Percentiles rank a stretch among this genome's conserved stretches.
Evolutionary conservation across 2,888 invertebrate genomes (phyloP).

Genomic region (Agriopis aurantiaria): DNA sequence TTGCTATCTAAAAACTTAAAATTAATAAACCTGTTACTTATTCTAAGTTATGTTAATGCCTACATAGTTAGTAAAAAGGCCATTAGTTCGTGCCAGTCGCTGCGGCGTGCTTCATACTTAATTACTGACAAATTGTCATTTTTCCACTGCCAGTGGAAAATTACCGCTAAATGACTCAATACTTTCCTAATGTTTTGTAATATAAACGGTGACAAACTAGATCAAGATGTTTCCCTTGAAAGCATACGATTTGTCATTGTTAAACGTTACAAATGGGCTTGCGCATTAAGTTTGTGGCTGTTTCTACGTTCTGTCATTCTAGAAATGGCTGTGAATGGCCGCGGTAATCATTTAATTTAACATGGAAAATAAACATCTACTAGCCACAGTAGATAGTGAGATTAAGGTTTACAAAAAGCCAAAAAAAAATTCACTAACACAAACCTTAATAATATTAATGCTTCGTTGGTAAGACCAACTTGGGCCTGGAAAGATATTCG

Average conservation of each 20-base stretch:
- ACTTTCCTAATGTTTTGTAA: conserved; percentile 44
- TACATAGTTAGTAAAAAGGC: neutral
- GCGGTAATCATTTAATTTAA: neutral
- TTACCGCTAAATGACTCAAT: conserved; percentile 33
- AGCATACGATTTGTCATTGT: neutral
- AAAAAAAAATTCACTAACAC: neutral
- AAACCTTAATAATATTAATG: no score
- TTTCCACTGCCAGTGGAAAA: conserved; percentile 64
- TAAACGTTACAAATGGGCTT: neutral
- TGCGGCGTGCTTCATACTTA: conserved; percentile 5
- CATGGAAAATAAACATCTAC: no score
- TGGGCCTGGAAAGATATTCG: no score
- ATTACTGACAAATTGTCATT: conserved; percentile 64
- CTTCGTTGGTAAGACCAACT: no score
- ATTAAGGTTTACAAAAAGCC: no score
- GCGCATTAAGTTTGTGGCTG: conserved; percentile 2
- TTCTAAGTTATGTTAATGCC: conserved; percentile 9
- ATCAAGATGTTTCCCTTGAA: conserved; percentile 6
- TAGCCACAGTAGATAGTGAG: no score
- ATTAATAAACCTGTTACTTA: neutral
- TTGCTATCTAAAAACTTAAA: neutral
- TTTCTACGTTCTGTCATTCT: neutral
- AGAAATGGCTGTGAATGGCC: neutral
- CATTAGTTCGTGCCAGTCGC: conserved; percentile 21
- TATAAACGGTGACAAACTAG: neutral